A percentile compares a stretch with the other conserved stretches of the same genome.
phyloP scores from a whole-genome alignment of 2,888 invertebrate species.

The Chrysina gloriosa region DNA sequence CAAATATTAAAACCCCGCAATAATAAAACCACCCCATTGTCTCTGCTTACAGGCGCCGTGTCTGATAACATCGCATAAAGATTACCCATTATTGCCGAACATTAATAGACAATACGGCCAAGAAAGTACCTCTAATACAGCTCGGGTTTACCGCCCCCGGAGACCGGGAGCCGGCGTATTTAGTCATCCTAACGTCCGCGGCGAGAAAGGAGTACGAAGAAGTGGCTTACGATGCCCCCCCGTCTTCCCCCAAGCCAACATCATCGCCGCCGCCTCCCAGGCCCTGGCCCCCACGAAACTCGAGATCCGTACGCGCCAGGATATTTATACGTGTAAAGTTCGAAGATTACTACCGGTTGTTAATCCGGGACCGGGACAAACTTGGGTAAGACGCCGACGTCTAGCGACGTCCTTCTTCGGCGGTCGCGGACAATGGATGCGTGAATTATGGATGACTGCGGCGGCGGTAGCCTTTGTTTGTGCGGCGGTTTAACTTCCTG shows the following conservation, averaged over 20 bases:
- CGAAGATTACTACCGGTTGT: constrained; percentile 33
- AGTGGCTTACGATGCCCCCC: neutral
- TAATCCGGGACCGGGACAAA: constrained; percentile 25
- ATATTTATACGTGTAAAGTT: constrained; percentile 32
- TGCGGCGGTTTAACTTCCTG: too few species aligned
- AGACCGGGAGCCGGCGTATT: neutral
- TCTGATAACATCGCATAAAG: too few species aligned
- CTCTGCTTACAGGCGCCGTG: too few species aligned
- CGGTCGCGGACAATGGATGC: constrained; percentile 24
- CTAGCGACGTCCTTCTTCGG: constrained; percentile 6
- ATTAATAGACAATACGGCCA: constrained; percentile 7
- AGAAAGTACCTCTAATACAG: constrained; percentile 13
- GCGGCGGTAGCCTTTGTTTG: constrained; percentile 3
- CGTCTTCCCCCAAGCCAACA: neutral
- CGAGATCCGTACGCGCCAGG: neutral
- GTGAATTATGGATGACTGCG: constrained; percentile 22
- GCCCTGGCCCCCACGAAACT: neutral
- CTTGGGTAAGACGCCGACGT: constrained; percentile 20
- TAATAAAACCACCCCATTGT: too few species aligned
- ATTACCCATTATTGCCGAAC: constrained; percentile 12
- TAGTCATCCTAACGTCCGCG: neutral
- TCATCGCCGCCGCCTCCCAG: neutral
- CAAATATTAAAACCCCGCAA: too few species aligned
- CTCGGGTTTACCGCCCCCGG: constrained; percentile 6
- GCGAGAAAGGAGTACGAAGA: neutral